phyloP scores from a whole-genome alignment of 2,113 vertebrate species.

The Pseudorectes ferrugineus region DNA sequence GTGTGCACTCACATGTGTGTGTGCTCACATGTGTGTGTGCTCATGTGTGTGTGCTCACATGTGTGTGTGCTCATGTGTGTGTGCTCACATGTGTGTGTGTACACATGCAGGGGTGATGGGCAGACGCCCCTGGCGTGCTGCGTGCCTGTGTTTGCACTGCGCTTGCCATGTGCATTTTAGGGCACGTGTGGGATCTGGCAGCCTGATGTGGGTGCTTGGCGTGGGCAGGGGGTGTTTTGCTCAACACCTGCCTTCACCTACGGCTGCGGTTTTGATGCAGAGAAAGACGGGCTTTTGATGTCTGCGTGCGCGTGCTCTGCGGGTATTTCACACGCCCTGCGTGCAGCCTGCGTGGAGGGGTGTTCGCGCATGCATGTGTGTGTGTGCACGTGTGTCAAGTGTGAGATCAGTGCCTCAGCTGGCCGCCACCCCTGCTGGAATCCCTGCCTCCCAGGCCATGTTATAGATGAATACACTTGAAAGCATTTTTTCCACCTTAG shows the following conservation, averaged over 20 bases:
- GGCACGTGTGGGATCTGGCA: constrained; percentile 28
- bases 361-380: background rate
- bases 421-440: background rate
- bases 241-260: constrained; percentile 13
- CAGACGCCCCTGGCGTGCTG: fast-evolving
- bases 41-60: background rate
- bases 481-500: constrained; percentile 59
- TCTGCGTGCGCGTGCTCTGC: background rate
- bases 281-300: background rate
- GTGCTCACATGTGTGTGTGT: fast-evolving
- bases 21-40: no score
- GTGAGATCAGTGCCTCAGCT: constrained; percentile 27
- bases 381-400: background rate
- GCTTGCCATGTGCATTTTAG: background rate
- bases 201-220: background rate
- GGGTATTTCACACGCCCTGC: background rate
- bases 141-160: background rate
- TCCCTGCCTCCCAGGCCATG: constrained; percentile 42
- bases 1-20: no score
- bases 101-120: fast-evolving
- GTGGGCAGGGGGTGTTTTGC: constrained; percentile 29
- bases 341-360: background rate
- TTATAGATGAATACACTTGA: constrained; percentile 56
- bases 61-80: background rate
- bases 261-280: background rate